These are phyloP conservation scores for chimpanzee (Pan troglodytes) DNA, from an alignment of 2,113 vertebrate species.

Conservation along the genomic window NHGRI_mPanTro3-v2.1_pri NC_072407.2:108206001-108206500, in stretches of 20 bases:
- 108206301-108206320: neutral
- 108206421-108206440: neutral
- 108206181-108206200: neutral
- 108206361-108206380: neutral
- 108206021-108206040: neutral
- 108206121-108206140: neutral
- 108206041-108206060: neutral
- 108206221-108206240: neutral
- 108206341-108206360: neutral
- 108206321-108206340: neutral
- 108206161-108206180: neutral
- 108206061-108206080: too few species aligned
- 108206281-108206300: neutral
- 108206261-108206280: neutral
- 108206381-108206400: neutral
- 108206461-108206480: neutral
- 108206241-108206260: neutral
- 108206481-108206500: neutral
- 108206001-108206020: neutral
- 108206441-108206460: neutral
- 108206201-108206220: neutral
- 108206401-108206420: neutral
- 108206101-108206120: neutral
- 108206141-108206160: neutral
- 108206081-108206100: neutral